Conservation (phyloP, 2,797 vertebrate genomes). For the Xenops minutus region DNA sequence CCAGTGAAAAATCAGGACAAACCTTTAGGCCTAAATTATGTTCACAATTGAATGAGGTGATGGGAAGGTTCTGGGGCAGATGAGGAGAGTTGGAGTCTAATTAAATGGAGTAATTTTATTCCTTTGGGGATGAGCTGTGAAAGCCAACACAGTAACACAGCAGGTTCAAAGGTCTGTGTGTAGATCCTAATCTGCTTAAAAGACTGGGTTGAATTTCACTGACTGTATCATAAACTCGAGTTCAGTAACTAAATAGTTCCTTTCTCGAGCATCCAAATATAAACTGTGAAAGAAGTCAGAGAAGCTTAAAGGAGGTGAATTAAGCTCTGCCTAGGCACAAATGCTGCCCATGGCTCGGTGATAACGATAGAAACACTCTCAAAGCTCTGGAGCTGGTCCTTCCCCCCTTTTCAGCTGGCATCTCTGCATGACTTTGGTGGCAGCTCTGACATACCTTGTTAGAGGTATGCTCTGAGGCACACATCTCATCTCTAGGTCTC, state of each 20-base stretch:
- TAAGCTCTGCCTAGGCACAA: background rate
- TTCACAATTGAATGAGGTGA: background rate
- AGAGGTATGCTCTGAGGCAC: background rate
- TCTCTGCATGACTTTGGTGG: background rate
- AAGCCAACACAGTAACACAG: constrained; percentile 23
- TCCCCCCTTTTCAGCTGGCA: background rate
- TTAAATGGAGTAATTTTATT: constrained; percentile 42
- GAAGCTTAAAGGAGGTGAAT: background rate
- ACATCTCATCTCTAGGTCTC: background rate
- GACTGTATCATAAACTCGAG: background rate
- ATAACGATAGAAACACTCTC: background rate
- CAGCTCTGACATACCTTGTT: background rate
- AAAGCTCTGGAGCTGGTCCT: background rate
- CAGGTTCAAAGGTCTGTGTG: constrained; percentile 49
- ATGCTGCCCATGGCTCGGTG: background rate
- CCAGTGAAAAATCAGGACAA: background rate
- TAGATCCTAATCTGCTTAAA: constrained; percentile 57
- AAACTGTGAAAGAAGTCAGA: background rate
- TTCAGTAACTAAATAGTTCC: constrained; percentile 26
- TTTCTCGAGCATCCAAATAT: background rate
- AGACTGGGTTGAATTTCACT: constrained; percentile 44
- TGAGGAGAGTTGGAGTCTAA: background rate
- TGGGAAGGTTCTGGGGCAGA: background rate
- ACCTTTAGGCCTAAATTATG: background rate
- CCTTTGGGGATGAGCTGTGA: constrained; percentile 36